phyloP scores from a whole-genome alignment of 1,140 invertebrate species.

The Megalopta genalis region DNA sequence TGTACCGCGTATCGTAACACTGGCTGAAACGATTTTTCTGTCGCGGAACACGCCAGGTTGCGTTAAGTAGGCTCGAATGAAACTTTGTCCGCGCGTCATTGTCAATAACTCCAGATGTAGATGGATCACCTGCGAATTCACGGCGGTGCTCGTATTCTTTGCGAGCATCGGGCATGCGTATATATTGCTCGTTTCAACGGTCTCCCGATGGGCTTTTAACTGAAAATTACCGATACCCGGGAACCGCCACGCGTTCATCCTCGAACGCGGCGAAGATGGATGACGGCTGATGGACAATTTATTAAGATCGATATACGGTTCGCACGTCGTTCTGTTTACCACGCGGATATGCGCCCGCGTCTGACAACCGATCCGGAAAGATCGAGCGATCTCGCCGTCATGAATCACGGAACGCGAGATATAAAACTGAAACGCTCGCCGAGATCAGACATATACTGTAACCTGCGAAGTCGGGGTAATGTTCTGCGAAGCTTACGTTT shows the following conservation, averaged over 20 bases:
- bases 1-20: background rate
- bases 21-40: no score
- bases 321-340: constrained; percentile 53
- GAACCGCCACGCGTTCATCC: constrained; percentile 32
- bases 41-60: background rate
- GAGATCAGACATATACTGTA: no score
- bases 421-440: background rate
- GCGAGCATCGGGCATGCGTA: background rate
- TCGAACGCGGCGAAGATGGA: constrained; percentile 65
- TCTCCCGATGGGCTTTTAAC: constrained; percentile 30
- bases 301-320: constrained; percentile 72
- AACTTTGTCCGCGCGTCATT: constrained; percentile 33
- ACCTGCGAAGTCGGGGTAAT: no score
- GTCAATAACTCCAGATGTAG: constrained; percentile 10
- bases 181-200: constrained; percentile 5
- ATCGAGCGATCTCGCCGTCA: constrained; percentile 15
- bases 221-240: constrained; percentile 33
- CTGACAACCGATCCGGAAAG: constrained; percentile 37
- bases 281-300: constrained; percentile 68
- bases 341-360: background rate
- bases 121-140: constrained; percentile 37
- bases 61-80: constrained; percentile 18
- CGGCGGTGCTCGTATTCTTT: background rate
- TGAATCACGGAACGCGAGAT: background rate
- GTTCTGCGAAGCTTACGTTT: no score